phyloP scores from a whole-genome alignment of 2,113 vertebrate genomes.

The Myotis lucifugus region DNA sequence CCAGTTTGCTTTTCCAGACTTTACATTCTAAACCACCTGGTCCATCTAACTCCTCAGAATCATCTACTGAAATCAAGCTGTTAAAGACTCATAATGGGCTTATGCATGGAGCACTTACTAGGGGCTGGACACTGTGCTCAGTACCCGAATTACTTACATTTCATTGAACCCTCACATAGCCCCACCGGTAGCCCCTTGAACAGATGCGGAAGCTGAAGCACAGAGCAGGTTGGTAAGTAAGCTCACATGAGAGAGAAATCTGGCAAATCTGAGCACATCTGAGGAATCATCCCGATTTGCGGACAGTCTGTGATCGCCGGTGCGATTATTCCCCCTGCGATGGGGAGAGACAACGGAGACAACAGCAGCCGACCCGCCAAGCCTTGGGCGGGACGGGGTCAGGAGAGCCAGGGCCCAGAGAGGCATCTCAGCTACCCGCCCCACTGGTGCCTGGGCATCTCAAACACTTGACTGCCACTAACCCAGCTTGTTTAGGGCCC shows the following conservation, averaged over 20 bases:
- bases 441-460: background rate
- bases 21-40: background rate
- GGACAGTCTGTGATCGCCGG: background rate
- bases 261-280: background rate
- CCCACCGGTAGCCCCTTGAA: background rate
- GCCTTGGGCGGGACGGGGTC: too few species aligned
- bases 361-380: fast-evolving
- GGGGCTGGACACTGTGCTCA: background rate
- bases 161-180: background rate
- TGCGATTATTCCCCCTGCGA: background rate
- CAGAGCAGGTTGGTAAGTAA: background rate
- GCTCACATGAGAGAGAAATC: background rate
- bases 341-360: background rate
- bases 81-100: background rate
- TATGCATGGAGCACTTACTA: background rate
- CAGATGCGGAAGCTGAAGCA: background rate
- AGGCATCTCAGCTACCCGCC: background rate
- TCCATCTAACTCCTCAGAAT: background rate
- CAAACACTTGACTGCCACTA: background rate
- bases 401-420: too few species aligned
- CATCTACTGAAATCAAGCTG: background rate
- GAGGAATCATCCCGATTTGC: background rate
- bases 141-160: background rate
- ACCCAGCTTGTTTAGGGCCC: background rate
- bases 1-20: background rate